These are phyloP conservation scores for Orius laevigatus DNA, from an alignment of 1,140 invertebrate genomes.

Conservation along the genomic window DNA sequence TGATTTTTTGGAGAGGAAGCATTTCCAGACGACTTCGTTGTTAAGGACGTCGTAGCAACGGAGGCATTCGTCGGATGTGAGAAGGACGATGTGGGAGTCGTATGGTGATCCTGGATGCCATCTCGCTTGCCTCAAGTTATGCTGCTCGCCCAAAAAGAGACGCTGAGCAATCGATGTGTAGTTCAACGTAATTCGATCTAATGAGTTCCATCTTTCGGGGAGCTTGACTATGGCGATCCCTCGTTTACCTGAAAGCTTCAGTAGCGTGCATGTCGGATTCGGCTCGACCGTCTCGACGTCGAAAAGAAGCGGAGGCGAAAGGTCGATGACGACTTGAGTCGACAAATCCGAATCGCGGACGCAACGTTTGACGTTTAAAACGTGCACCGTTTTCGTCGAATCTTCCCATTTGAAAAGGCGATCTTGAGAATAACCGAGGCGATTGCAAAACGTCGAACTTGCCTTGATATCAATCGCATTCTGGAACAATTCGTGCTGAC, in stretches of 20 bases:
- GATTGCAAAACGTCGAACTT: too few relatives aligned
- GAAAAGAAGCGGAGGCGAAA: conserved; percentile 30
- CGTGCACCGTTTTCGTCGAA: too few relatives aligned
- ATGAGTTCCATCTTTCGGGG: conserved; percentile 31
- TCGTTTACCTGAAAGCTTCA: conserved; percentile 28
- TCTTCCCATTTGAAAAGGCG: too few relatives aligned
- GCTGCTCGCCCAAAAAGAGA: conserved; percentile 34
- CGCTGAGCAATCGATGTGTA: conserved; percentile 42
- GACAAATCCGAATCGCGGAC: too few relatives aligned
- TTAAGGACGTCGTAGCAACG: conserved; percentile 16
- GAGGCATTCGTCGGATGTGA: conserved; percentile 57
- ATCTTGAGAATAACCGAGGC: too few relatives aligned
- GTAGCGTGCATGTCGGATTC: conserved; percentile 29
- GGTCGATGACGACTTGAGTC: conserved; percentile 24
- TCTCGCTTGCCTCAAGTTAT: conserved; percentile 34
- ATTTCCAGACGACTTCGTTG: conserved; percentile 28
- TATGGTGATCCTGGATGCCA: conserved; percentile 71
- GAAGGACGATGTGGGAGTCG: conserved; percentile 55
- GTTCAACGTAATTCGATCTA: conserved; percentile 25
- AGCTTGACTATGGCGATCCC: conserved; percentile 30
- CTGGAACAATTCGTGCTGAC: too few relatives aligned
- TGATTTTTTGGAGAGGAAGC: conserved; percentile 15
- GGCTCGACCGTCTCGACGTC: conserved; percentile 30
- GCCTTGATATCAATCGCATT: too few relatives aligned
- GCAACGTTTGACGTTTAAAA: too few relatives aligned